Evolutionary conservation across 2,797 vertebrate species (phyloP), one percentile per base, ranked within the genome.

Genomic region (Hippoglossus hippoglossus): DNA sequence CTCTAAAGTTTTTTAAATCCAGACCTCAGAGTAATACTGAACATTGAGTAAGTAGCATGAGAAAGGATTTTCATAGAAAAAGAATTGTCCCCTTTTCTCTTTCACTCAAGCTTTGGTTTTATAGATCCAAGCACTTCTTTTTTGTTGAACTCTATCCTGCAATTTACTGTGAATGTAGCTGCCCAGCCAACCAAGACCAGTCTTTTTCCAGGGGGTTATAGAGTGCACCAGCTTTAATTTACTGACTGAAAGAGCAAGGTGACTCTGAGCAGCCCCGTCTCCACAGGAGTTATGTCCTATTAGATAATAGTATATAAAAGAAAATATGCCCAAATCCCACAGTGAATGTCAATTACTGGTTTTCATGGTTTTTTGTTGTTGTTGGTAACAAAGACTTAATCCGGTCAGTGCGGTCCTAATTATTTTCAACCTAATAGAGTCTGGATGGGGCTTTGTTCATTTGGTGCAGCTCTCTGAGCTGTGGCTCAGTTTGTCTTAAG

Each of bases 171-270:
- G 16, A 31, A 24, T 64, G 52, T 25, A 49, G 25, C 57, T 25
- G 44, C 49, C 60, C 26, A 65, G 22, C 47, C 55, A 75, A 53
- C 31, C 55, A 60, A 36, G 21, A 56, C 10, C 0, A 25, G n/a
- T 36, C 58, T 63, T 56, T 64, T 47, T 25, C 39, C 26, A 21
- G n/a, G 15, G 15, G n/a, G 34, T 63, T 54, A 44, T 59, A 24
- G 65, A 41, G 59, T 9, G 39, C 60, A 63, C 26, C 26, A 57
- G 18, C 44, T 66, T 67, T 44, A 56, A 59, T 67, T 67, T 52
- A 34, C 36, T 12, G 18, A 34, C 36, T 58, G 47, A 54, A 19
- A 62, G 46, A 44, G 53, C 66, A 76, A 73, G 31, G 59, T 55
- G 50, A 67, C n/a, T 56, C 25, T 19, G 47, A 59, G 34, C 36